These are phyloP conservation scores for Columba janthina DNA, from an alignment of 2,113 vertebrate species.

Conservation along the genomic window DNA sequence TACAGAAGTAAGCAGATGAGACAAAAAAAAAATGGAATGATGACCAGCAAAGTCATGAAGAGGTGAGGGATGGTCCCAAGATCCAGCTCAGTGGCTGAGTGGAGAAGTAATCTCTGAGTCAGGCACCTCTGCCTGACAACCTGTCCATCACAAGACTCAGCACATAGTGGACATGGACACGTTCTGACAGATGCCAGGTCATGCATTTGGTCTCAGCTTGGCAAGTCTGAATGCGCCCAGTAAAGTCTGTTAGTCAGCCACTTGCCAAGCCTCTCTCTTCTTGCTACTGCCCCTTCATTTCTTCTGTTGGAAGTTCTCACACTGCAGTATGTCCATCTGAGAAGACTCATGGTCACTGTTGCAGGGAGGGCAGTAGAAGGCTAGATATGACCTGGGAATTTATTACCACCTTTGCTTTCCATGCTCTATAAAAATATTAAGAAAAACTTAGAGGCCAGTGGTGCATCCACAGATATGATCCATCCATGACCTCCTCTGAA, in stretches of 20 bases:
- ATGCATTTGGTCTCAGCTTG: neutral
- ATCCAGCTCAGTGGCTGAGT: neutral
- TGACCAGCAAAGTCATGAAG: neutral
- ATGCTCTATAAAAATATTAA: neutral
- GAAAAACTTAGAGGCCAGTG: neutral
- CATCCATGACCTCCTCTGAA: neutral
- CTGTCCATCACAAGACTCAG: fast-evolving
- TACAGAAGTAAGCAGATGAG: neutral
- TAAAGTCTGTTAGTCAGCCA: neutral
- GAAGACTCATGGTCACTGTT: neutral
- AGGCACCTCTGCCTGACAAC: neutral
- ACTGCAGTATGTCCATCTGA: neutral
- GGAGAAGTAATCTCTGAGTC: neutral
- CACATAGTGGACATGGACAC: neutral
- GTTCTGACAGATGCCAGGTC: neutral
- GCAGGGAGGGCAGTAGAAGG: neutral
- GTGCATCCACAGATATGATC: neutral
- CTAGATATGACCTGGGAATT: neutral
- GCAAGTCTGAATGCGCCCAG: neutral
- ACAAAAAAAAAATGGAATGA: neutral
- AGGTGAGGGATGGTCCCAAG: neutral
- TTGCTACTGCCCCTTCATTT: neutral
- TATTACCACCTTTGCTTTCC: neutral
- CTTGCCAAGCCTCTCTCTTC: neutral
- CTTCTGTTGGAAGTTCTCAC: neutral